Evolutionary conservation across 2,797 vertebrate species (phyloP), one percentile per base, ranked within the genome.

Genomic region (Fistularia tabacaria): DNA sequence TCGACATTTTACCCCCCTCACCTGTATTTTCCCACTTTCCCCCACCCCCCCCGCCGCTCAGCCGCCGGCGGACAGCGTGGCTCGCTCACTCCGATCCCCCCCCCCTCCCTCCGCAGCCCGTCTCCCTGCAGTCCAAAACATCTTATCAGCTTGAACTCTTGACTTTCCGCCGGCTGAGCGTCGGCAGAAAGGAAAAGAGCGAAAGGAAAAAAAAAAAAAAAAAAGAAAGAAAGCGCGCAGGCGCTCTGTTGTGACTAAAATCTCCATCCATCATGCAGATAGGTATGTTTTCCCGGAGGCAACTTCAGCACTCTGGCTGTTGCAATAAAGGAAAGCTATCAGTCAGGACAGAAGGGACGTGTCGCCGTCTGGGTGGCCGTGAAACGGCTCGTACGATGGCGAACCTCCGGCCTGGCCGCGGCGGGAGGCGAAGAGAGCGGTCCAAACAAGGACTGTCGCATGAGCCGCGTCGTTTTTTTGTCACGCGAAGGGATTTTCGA

Each of bases 311-410:
- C 79, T 84, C 71, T 51, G 59, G 73, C 71, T 76, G 69, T 45
- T 71, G 71, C 79, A 88, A 89, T 90, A 87, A 89, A 89, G 78
- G 68, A 71, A 72, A 84, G 58, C 83, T 51, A 88, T 91, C 89
- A 82, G 68, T 90, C 86, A 91, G 59, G 64, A 56, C 3, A 11
- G 62, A 61, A 66, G 51, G 47, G 73, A 80, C 71, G 57, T 72
- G 76, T 84, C 64, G 79, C 63, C 46, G 80, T 69, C 70, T 78
- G 75, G 82, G 85, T 85, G 85, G 81, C 77, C 80, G 59, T 58
- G 57, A 73, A 50, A 64, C 66, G 73, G 78, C 57, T 75, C 66
- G 69, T 73, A 36, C 71, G 59, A 64, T 66, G 69, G 69, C 11
- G 83, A 80, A 79, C 62, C 77, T 73, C 66, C 74, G 41, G 66